Evolutionary conservation across 2,888 invertebrate species (phyloP), one percentile per base, ranked within the genome.

Genomic region (Clepsis dumicolana): DNA sequence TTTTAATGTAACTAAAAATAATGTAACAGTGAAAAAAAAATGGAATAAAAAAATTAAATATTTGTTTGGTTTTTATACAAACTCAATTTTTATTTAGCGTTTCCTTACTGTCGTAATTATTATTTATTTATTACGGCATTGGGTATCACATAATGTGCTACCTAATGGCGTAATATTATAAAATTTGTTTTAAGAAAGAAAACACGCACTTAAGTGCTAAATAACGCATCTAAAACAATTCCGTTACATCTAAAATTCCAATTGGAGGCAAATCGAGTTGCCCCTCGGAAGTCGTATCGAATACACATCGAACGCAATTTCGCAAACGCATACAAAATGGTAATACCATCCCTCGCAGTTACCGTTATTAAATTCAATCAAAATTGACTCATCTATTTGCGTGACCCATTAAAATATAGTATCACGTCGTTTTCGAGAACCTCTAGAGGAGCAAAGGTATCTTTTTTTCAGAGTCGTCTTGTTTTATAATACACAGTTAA

Each of bases 261-360:
- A 41, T 59, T 59, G 59, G 25, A 59, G 38, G 12, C 41, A 59
- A 59, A 41, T 59, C 59, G 59, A 59, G 41, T 59, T 59, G 16
- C 16, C 59, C 57, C 25, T 59, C 35, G 25, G 38, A 59, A 56
- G 59, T 59, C 56, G 21, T 35, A 56, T 56, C 25, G 41, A 59
- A 24, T 59, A 59, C 41, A 59, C 35, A 59, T 59, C 24, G 41
- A 59, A 41, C 16, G n/a, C 21, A 54, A 54, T 24, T 56, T 57
- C 16, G 32, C 48, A 48, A 29, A 64, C 53, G 38, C 38, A 54
- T 64, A 57, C 48, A 35, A 56, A 21, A 32, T 44, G 35, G 14
- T 32, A 14, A 21, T 29, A 44, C 32, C 29, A 44, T 32, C 53
- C 44, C 44, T 61, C 27, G 8, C 44, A 5, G 44, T 44, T 44